Conservation (phyloP, 2,888 invertebrate species). For the Thereva nobilitata region DNA sequence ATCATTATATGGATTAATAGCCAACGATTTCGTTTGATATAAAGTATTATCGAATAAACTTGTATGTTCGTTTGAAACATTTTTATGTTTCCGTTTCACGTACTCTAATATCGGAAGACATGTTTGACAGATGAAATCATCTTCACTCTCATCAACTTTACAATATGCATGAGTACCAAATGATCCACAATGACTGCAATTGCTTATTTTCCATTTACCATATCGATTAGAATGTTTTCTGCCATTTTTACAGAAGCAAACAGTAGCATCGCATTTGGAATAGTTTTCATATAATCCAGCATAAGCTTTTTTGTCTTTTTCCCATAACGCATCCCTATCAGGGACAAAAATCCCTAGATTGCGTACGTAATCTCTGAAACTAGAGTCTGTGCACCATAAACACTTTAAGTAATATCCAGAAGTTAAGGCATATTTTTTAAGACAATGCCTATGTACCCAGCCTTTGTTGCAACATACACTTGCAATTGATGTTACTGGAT, state of each 20-base stretch:
- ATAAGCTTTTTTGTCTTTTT: slow-evolving; percentile 71
- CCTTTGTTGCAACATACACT: slow-evolving; percentile 51
- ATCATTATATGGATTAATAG: too few species aligned
- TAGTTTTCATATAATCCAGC: slow-evolving; percentile 68
- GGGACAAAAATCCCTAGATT: slow-evolving; percentile 52
- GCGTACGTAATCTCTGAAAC: slow-evolving; percentile 50
- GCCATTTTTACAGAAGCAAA: slow-evolving; percentile 69
- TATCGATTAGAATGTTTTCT: slow-evolving; percentile 52
- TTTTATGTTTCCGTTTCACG: too few species aligned
- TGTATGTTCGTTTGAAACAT: too few species aligned
- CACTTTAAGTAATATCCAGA: slow-evolving; percentile 54
- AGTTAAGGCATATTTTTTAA: slow-evolving; percentile 49
- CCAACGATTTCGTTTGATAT: too few species aligned
- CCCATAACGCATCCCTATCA: slow-evolving; percentile 81
- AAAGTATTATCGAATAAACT: too few species aligned
- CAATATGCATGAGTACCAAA: slow-evolving; percentile 45
- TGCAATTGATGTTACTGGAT: slow-evolving; percentile 43
- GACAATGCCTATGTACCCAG: slow-evolving; percentile 50
- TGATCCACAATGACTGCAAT: slow-evolving; percentile 48
- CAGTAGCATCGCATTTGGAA: slow-evolving; percentile 63
- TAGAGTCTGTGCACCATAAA: slow-evolving; percentile 50
- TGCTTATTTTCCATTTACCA: slow-evolving; percentile 45
- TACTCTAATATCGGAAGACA: background rate
- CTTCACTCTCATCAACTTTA: background rate
- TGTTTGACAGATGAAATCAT: background rate